These are phyloP conservation scores for Magallana ariakensis DNA, from an alignment of 1,140 invertebrate species.

Conservation along the genomic window DNA sequence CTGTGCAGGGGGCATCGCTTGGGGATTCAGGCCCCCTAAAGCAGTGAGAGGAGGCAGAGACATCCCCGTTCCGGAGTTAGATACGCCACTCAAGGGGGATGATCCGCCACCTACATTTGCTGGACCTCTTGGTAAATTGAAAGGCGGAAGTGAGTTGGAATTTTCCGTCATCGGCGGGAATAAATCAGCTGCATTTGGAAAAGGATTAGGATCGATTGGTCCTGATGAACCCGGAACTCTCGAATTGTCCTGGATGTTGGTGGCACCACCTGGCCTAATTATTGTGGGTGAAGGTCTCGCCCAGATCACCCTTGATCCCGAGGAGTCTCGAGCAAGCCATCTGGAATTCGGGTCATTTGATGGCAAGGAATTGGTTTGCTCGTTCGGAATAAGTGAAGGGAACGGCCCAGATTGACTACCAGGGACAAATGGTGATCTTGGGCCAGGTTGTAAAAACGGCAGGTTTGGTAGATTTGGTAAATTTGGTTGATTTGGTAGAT, in stretches of 20 bases:
- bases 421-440: background rate
- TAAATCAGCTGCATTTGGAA: background rate
- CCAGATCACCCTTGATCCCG: background rate
- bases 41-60: background rate
- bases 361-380: background rate
- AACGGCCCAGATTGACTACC: background rate
- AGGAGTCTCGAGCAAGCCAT: background rate
- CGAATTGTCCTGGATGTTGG: background rate
- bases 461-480: background rate
- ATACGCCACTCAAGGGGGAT: background rate
- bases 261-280: background rate
- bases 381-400: background rate
- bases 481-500: too few species aligned
- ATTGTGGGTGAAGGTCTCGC: background rate
- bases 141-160: background rate
- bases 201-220: slow-evolving; percentile 2
- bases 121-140: background rate
- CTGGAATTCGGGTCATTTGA: background rate
- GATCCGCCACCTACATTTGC: background rate
- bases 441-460: background rate
- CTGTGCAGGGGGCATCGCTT: background rate
- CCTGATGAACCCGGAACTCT: background rate
- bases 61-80: background rate
- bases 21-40: background rate
- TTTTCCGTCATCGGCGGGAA: slow-evolving; percentile 10